Evolutionary conservation across 2,888 invertebrate species (phyloP).

Genomic region (Lottia scabra): DNA sequence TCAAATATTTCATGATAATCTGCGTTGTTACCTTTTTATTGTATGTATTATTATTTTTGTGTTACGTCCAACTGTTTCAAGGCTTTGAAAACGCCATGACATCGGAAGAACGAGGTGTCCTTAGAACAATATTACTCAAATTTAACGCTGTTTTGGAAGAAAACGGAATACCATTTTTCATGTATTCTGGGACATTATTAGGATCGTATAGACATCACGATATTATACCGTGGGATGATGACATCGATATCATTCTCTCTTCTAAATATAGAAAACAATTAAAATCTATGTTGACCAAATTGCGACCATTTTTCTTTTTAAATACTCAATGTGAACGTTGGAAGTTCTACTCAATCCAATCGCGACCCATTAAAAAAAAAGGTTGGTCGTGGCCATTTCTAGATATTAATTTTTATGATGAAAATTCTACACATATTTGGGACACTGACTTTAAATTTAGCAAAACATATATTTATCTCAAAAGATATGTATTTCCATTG

Average conservation of each 20-base stretch:
- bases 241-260: slow-evolving; percentile 34
- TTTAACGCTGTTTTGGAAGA: slow-evolving; percentile 15
- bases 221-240: slow-evolving; percentile 44
- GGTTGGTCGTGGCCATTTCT: slow-evolving; percentile 40
- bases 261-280: slow-evolving; percentile 11
- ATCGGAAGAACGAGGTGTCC: slow-evolving; percentile 9
- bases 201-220: slow-evolving; percentile 41
- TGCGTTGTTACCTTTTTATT: too few species aligned
- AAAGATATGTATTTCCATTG: slow-evolving; percentile 31
- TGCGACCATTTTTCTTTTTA: slow-evolving; percentile 23
- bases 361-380: slow-evolving; percentile 9
- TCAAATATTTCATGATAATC: too few species aligned
- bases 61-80: too few species aligned
- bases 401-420: slow-evolving; percentile 37
- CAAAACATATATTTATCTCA: slow-evolving; percentile 18
- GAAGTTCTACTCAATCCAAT: slow-evolving; percentile 31
- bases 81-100: neutral
- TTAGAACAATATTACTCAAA: slow-evolving; percentile 7
- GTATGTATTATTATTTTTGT: too few species aligned
- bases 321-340: slow-evolving; percentile 22
- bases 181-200: slow-evolving; percentile 38
- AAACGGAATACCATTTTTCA: slow-evolving; percentile 30
- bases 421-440: slow-evolving; percentile 39
- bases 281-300: slow-evolving; percentile 1
- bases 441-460: slow-evolving; percentile 23